Percentiles rank a stretch among this genome's conserved stretches.
phyloP scores from a whole-genome alignment of 2,797 vertebrate genomes.

The Lepilemur septentrionalis region DNA sequence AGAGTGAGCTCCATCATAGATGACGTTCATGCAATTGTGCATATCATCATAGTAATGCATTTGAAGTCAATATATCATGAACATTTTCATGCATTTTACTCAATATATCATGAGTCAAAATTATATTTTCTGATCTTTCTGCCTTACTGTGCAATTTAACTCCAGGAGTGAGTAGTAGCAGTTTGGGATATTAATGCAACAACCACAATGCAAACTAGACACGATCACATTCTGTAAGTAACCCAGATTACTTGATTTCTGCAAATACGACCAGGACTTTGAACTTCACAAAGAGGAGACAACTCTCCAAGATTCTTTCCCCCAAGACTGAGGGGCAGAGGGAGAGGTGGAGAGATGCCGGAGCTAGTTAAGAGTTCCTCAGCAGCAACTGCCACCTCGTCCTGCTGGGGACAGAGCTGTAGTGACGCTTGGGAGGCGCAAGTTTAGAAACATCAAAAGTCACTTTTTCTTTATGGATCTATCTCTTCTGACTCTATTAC shows the following conservation, averaged over 20 bases:
- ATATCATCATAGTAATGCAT: not conserved
- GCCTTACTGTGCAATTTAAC: not conserved
- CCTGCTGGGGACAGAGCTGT: not conserved
- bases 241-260: not conserved
- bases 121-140: not conserved
- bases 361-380: not conserved
- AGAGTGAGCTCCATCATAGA: not conserved
- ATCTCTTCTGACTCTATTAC: not conserved
- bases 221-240: not conserved
- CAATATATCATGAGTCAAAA: not conserved
- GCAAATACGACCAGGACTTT: not conserved
- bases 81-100: too few species aligned
- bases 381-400: fast-evolving
- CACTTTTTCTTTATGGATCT: not conserved
- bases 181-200: not conserved
- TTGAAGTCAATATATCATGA: not conserved
- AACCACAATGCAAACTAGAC: not conserved
- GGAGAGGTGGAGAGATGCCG: not conserved
- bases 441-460: not conserved
- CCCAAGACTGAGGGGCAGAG: not conserved
- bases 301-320: not conserved
- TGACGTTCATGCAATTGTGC: not conserved
- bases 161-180: not conserved
- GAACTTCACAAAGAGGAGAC: not conserved
- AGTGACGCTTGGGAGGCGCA: not conserved